Evolutionary conservation across 1,140 invertebrate species (phyloP).

Genomic region (Bombus confusus): DNA sequence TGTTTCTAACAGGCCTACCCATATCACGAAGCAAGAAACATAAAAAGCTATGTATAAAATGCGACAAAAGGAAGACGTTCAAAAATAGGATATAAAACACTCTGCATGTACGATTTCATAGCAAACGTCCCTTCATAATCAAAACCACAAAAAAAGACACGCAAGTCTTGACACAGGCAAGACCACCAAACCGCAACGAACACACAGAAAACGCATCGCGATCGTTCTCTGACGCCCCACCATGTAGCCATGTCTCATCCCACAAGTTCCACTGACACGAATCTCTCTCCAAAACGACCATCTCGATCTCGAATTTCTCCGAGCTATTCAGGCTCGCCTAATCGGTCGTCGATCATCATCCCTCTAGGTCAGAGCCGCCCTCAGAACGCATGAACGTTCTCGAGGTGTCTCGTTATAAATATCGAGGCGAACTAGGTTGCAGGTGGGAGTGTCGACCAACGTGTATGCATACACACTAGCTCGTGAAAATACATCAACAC

Average conservation of each 20-base stretch:
- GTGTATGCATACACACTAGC: neutral
- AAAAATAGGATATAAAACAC: too few species aligned
- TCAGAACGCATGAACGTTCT: neutral
- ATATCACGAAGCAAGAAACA: too few species aligned
- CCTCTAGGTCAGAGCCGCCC: neutral
- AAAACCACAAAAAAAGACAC: neutral
- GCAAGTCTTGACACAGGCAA: neutral
- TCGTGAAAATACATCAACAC: too few species aligned
- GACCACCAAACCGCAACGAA: neutral
- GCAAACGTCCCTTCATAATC: neutral
- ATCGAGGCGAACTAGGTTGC: slow-evolving; percentile 59
- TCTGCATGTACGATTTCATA: neutral
- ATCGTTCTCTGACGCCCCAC: neutral
- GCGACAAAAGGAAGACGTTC: too few species aligned
- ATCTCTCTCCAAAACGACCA: slow-evolving; percentile 8
- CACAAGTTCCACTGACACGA: slow-evolving; percentile 13
- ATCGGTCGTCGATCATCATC: slow-evolving; percentile 7
- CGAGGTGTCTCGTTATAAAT: slow-evolving; percentile 46
- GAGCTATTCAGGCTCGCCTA: neutral
- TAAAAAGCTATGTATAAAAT: too few species aligned
- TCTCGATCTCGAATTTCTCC: neutral
- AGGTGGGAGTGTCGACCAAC: slow-evolving; percentile 21
- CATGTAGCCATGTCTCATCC: neutral
- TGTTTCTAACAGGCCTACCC: too few species aligned
- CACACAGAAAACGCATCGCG: neutral